Base-by-base conservation (phyloP, 2,113 vertebrate genomes). In the Centropus unirufus region DNA sequence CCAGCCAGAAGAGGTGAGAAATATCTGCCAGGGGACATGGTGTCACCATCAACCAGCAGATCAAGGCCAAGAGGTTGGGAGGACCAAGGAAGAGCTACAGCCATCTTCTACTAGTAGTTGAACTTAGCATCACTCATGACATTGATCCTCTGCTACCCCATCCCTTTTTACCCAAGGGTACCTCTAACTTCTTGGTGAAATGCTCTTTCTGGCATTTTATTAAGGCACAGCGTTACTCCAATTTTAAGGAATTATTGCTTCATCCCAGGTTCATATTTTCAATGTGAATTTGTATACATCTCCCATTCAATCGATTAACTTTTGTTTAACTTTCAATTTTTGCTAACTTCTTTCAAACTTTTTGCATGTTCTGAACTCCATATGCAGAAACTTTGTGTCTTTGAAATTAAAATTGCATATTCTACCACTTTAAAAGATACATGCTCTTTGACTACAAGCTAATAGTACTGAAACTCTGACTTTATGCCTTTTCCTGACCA, bases 121-220 rank as follows among this genome's bases (percentile, higher is more conserved):
- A 21, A 27, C 1, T 1, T 20, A 64, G 18, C 55, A 16, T 26
- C 6, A 0, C 10, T 14, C 12, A 5, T 46, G 21, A 26, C 54
- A 42, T 19, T 7, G 44, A 73, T 17, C 27, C 9, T 36, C 40
- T 44, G 27, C 44, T 44, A 29, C 17, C 36, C 19, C 84, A 9
- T 8, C 12, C 4, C 44, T 18, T 14, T 18, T n/a, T 42, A 16
- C 40, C 34, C 4, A 4, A 29, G 47, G 44, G n/a, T 55, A 42
- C 15, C 34, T 10, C 61, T 49, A 0, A 0, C 29, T 6, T 63
- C 5, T 17, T 59, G 59, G 29, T 22, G 19, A 90, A 66, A 2
- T n/a, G 11, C 15, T 46, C n/a, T 34, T 77, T 77, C 64, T 70
- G 34, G 5, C 12, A 26, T 13, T 68, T 67, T 29, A 34, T 67